Evolutionary conservation across 2,113 vertebrate genomes (phyloP).

Genomic region (Urocitellus parryii): DNA sequence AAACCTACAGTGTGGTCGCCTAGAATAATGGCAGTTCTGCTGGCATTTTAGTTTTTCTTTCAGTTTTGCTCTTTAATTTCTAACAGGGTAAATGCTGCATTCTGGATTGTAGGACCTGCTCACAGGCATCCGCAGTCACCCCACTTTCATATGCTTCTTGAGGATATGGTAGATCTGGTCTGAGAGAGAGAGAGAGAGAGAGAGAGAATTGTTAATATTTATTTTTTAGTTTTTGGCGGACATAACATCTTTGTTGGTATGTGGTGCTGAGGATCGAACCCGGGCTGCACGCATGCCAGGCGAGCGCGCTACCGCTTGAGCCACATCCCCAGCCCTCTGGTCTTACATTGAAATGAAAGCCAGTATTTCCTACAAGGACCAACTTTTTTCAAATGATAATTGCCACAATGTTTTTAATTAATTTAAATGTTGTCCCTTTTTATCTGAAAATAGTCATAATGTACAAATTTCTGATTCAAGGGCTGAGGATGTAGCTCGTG

Average conservation of each 20-base stretch:
- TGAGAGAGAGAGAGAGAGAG: too few species aligned
- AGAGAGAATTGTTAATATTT: too few species aligned
- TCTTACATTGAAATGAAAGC: neutral
- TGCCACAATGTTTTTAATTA: neutral
- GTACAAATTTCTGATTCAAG: constrained; percentile 1
- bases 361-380: neutral
- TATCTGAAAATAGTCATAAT: constrained; percentile 31
- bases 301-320: too few species aligned
- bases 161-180: neutral
- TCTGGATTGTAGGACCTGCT: neutral
- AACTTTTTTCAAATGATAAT: neutral
- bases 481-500: neutral
- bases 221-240: too few species aligned
- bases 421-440: constrained; percentile 11
- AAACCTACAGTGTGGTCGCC: neutral
- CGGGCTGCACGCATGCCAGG: too few species aligned
- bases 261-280: too few species aligned
- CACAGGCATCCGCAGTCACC: neutral
- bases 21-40: neutral
- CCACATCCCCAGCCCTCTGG: neutral
- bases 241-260: too few species aligned
- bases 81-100: neutral
- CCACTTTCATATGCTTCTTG: neutral
- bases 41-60: constrained; percentile 8
- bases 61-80: constrained; percentile 13